Evolutionary conservation across 2,113 vertebrate species (phyloP).

Genomic region (Eidolon helvum): DNA sequence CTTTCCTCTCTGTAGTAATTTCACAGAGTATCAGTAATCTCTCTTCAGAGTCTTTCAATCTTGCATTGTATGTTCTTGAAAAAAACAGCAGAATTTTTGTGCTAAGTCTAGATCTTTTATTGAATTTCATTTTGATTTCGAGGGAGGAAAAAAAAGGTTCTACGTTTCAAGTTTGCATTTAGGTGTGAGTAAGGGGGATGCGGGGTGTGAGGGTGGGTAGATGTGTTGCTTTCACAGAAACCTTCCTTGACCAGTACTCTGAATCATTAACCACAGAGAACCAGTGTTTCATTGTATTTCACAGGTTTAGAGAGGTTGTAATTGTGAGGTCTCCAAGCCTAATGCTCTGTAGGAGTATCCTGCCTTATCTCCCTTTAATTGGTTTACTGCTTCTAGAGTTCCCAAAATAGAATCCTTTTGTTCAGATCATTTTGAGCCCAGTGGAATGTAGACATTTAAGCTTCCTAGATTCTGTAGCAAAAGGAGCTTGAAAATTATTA

Average conservation of each 20-base stretch:
- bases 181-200: neutral
- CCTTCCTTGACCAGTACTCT: neutral
- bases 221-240: neutral
- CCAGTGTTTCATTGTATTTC: neutral
- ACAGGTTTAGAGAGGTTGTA: neutral
- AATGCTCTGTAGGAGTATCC: neutral
- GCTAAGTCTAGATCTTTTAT: neutral
- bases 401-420: neutral
- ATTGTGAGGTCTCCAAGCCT: neutral
- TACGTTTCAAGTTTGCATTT: constrained; percentile 3
- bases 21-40: neutral
- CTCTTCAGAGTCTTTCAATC: neutral
- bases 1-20: neutral
- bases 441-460: neutral
- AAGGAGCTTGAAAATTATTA: neutral
- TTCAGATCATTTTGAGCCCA: neutral
- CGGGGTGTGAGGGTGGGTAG: neutral
- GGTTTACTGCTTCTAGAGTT: neutral
- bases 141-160: neutral
- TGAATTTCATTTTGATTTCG: neutral
- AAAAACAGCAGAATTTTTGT: neutral
- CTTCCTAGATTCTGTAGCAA: neutral
- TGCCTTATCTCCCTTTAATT: neutral
- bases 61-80: neutral
- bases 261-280: neutral